These are phyloP conservation scores for Oscheius sp. DNA, from an alignment of 2,888 invertebrate genomes.

Conservation along the genomic window DNA sequence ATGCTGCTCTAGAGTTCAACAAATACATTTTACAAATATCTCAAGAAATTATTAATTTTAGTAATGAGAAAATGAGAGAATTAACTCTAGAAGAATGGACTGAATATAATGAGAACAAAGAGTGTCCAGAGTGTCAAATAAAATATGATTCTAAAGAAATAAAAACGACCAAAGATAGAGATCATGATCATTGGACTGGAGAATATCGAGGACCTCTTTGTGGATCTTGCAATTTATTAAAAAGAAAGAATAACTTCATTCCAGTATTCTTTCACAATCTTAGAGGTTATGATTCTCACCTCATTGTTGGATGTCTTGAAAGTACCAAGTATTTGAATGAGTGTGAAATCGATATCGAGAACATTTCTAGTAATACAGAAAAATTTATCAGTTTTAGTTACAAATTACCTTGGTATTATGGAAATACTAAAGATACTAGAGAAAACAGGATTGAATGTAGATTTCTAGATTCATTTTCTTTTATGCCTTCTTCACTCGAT, in stretches of 20 bases:
- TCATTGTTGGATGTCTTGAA: conserved; percentile 37
- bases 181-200: too few relatives aligned
- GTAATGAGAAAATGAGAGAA: too few relatives aligned
- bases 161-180: too few relatives aligned
- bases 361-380: conserved; percentile 43
- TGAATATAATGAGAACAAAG: too few relatives aligned
- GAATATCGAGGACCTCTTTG: conserved; percentile 44
- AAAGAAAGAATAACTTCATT: conserved; percentile 45
- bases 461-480: conserved; percentile 59
- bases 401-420: conserved; percentile 16
- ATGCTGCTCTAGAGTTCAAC: too few relatives aligned
- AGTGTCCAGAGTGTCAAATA: too few relatives aligned
- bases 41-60: too few relatives aligned
- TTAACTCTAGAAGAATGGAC: too few relatives aligned
- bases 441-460: conserved; percentile 46
- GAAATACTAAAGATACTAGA: background rate
- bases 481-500: conserved; percentile 44
- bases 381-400: conserved; percentile 53
- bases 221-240: conserved; percentile 41
- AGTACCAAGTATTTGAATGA: conserved; percentile 26
- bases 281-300: conserved; percentile 48
- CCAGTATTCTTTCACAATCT: conserved; percentile 49
- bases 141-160: too few relatives aligned
- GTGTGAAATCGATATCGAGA: conserved; percentile 31
- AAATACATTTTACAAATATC: too few relatives aligned